Percentiles rank a stretch among this genome's conserved stretches.
Evolutionary conservation across 2,888 invertebrate species (phyloP).

Genomic region (Harpalus rufipes): DNA sequence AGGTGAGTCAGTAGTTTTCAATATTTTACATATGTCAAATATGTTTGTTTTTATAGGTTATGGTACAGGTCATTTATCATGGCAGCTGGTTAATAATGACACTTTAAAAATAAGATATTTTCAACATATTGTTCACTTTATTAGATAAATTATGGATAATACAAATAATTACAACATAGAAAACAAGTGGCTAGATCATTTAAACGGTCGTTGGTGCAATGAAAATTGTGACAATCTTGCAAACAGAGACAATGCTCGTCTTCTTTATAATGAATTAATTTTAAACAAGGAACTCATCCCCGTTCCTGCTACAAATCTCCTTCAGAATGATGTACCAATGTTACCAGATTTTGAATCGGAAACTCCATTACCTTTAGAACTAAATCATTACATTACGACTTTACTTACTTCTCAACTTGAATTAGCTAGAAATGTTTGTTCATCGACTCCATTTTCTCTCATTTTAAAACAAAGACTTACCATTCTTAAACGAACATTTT

Average conservation of each 20-base stretch:
- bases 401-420: conserved; percentile 79
- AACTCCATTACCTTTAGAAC: conserved; percentile 76
- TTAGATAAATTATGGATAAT: conserved; percentile 54
- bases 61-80: conserved; percentile 61
- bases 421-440: conserved; percentile 79
- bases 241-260: conserved; percentile 78
- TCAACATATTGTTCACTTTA: conserved; percentile 35
- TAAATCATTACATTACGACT: conserved; percentile 79
- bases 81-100: conserved; percentile 64
- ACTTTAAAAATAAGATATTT: conserved; percentile 55
- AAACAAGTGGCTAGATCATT: conserved; percentile 80
- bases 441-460: conserved; percentile 80
- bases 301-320: conserved; percentile 73
- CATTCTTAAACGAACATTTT: conserved; percentile 80
- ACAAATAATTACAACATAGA: conserved; percentile 71
- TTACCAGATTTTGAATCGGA: conserved; percentile 80
- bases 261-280: conserved; percentile 79
- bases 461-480: conserved; percentile 79
- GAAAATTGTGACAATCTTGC: conserved; percentile 80
- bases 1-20: conserved; percentile 14
- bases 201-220: conserved; percentile 80
- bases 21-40: conserved; percentile 16
- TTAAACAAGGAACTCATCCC: conserved; percentile 78
- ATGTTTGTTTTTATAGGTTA: conserved; percentile 62
- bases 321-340: conserved; percentile 75